Evolutionary conservation across 2,113 vertebrate genomes (phyloP), one percentile per base, ranked within the genome.

Genomic region (Notothenia coriiceps): DNA sequence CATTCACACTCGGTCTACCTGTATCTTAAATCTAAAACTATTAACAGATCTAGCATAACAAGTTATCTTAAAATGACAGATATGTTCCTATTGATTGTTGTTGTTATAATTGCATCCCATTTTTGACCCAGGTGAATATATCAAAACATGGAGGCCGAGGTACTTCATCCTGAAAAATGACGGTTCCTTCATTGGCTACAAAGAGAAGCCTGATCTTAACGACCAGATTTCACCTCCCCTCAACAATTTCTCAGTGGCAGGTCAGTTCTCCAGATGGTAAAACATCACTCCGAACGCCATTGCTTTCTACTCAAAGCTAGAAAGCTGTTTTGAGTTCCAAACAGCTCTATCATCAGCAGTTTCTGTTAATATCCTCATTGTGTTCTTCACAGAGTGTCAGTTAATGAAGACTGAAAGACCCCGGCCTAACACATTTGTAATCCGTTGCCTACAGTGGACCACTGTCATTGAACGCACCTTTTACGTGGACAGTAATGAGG

Each of bases 381-480:
- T 57, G 2, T 55, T 35, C 17, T 46, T 50, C 54, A 18, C 83
- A 95, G 94, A 95, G 72, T 95, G 94, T 55, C 94, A 95, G 85
- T 81, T 95, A 78, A 88, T 94, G 89, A 97, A 97, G 90, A 97
- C 96, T 0, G 97, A 97, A 92, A 89, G 96, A 52, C 97, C 97
- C 0, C 88, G 95, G 3, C 95, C 96, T 59, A 97, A 98, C 92
- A 97, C 97, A 0, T 98, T 98, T 6, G 95, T 98, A 74, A 98
- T 97, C 80, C 96, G 97, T 13, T 98, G 97, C 88, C 76, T 98
- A 20, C 97, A 98, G 88, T 97, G 97, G 97, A 97, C 97, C 0
- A 97, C 96, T 0, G 96, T 98, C 77, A 98, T 98, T 0, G 97
- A 98, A 79, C 91, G 96, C 56, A 98, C 97, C 3, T 98, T 98